Evolutionary conservation across 2,113 vertebrate species (phyloP).

Genomic region (Rynchops niger): DNA sequence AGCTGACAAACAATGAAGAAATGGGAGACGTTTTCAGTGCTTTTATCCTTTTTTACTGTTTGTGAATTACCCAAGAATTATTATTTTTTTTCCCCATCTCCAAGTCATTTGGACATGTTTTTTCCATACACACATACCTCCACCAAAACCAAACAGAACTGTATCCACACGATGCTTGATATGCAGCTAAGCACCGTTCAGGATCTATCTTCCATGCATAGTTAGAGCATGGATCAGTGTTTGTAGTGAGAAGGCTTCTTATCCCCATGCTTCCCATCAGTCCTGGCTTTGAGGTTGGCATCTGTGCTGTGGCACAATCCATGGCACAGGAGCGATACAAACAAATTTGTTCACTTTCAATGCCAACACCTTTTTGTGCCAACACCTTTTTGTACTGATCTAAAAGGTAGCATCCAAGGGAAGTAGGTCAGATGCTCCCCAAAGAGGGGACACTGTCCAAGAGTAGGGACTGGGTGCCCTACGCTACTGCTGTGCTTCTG

Average conservation of each 20-base stretch:
- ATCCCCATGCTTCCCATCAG: not conserved
- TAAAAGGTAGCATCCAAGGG: not conserved
- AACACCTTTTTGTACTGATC: not conserved
- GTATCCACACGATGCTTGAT: not conserved
- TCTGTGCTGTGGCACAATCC: not conserved
- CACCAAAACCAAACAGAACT: not conserved
- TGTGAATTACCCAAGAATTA: not conserved
- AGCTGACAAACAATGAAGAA: not conserved
- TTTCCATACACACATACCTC: not conserved
- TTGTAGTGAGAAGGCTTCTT: not conserved
- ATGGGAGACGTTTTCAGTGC: not conserved
- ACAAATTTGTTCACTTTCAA: not conserved
- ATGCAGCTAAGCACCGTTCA: not conserved
- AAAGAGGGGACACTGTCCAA: not conserved
- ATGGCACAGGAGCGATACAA: not conserved
- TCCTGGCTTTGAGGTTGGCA: not conserved
- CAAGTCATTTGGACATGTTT: not conserved
- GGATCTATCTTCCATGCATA: not conserved
- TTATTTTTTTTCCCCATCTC: not conserved
- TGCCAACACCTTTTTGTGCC: not conserved
- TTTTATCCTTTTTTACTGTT: not conserved
- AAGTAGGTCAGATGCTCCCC: not conserved
- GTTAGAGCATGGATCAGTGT: rapidly evolving
- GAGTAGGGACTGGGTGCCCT: not conserved
- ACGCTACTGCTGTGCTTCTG: not conserved